phyloP scores from a whole-genome alignment of 2,797 vertebrate genomes.

The Rhincodon typus region DNA sequence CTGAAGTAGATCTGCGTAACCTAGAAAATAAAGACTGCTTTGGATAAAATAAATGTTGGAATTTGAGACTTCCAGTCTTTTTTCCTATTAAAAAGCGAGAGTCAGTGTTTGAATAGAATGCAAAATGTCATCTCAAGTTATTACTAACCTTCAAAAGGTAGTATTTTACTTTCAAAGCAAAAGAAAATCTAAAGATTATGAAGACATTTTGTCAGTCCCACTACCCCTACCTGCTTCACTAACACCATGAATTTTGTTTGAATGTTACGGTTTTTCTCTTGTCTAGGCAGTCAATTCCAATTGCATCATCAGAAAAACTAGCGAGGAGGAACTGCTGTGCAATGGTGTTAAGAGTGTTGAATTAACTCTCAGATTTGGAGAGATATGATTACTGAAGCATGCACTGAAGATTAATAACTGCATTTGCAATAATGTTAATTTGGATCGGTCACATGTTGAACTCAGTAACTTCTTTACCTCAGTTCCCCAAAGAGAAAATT shows the following conservation, averaged over 20 bases:
- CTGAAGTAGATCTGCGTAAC: background rate
- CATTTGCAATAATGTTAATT: slow-evolving; percentile 23
- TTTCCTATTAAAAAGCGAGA: background rate
- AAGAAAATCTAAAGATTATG: background rate
- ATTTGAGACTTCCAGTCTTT: background rate
- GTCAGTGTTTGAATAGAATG: background rate
- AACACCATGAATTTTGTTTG: background rate
- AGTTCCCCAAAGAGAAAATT: slow-evolving; percentile 23
- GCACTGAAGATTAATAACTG: slow-evolving; percentile 8
- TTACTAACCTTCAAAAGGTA: background rate
- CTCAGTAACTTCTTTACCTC: slow-evolving; percentile 4
- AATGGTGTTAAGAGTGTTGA: background rate
- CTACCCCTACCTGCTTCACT: background rate
- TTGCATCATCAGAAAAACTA: background rate
- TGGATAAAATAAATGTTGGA: background rate
- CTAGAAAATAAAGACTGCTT: background rate
- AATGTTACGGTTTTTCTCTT: background rate
- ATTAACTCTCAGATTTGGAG: slow-evolving; percentile 31
- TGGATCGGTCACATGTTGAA: slow-evolving; percentile 18
- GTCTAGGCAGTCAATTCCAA: background rate
- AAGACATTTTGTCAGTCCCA: background rate
- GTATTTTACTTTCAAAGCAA: too few species aligned
- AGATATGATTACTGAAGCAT: background rate
- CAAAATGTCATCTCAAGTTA: background rate
- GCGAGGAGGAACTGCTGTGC: background rate